A percentile compares a stretch with the other conserved stretches of the same genome.
These are phyloP conservation scores for Monopis laevigella DNA, from an alignment of 2,888 invertebrate species.

Conservation along the genomic window DNA sequence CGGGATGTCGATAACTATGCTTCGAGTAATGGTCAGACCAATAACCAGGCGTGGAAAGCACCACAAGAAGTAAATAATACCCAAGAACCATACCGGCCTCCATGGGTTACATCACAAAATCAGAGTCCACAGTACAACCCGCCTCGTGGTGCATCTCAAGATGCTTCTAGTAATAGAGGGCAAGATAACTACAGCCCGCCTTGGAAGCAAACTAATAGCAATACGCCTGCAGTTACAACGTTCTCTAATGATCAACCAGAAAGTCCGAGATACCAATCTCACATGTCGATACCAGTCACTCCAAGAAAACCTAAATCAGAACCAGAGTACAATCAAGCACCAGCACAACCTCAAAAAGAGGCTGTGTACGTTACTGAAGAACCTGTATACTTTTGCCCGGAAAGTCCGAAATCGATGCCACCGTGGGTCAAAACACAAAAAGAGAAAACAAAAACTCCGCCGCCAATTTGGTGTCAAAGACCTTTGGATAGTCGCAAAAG, in stretches of 20 bases:
- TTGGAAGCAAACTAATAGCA: slow-evolving; percentile 34
- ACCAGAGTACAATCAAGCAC: slow-evolving; percentile 35
- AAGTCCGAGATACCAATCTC: slow-evolving; percentile 52
- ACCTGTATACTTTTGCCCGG: slow-evolving; percentile 53
- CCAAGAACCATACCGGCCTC: slow-evolving; percentile 33
- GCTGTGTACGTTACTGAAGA: slow-evolving; percentile 55
- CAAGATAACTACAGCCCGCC: slow-evolving; percentile 33
- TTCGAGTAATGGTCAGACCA: slow-evolving; percentile 31
- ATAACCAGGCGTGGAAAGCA: slow-evolving; percentile 38
- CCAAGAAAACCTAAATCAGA: slow-evolving; percentile 42
- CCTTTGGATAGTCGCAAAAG: slow-evolving; percentile 47
- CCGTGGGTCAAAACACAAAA: slow-evolving; percentile 59
- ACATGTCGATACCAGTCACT: slow-evolving; percentile 58
- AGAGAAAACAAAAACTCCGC: slow-evolving; percentile 59
- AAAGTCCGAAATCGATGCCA: slow-evolving; percentile 53
- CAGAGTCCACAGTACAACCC: slow-evolving; percentile 36
- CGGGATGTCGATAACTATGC: slow-evolving; percentile 34
- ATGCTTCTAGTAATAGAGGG: slow-evolving; percentile 38
- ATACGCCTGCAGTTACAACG: slow-evolving; percentile 25
- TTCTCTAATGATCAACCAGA: slow-evolving; percentile 29
- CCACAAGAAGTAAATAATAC: slow-evolving; percentile 39
- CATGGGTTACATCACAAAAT: slow-evolving; percentile 26
- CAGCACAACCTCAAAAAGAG: slow-evolving; percentile 38
- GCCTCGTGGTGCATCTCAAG: slow-evolving; percentile 36
- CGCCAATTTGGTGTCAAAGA: slow-evolving; percentile 53